Evolutionary conservation across 2,797 vertebrate species (phyloP).

Genomic region (Sphenodon punctatus): DNA sequence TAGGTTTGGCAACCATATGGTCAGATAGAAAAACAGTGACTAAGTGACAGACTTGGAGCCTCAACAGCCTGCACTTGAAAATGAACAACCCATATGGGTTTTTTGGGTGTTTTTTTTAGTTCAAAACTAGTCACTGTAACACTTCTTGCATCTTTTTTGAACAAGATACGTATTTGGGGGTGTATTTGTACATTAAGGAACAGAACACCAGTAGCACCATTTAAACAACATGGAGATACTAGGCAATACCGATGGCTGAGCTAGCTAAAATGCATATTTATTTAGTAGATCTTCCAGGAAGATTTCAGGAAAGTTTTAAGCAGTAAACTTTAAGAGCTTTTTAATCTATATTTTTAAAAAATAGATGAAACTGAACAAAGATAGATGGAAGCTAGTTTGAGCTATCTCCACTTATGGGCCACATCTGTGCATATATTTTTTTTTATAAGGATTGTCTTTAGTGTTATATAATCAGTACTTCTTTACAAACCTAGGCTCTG

Average conservation of each 20-base stretch:
- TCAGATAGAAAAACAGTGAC: slow-evolving; percentile 39
- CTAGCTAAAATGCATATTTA: too few relatives aligned
- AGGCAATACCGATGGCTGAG: too few relatives aligned
- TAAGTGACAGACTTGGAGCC: slow-evolving; percentile 57
- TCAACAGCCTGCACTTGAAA: slow-evolving; percentile 65
- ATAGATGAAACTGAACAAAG: not conserved
- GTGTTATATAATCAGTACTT: not conserved
- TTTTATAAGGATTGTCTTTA: not conserved
- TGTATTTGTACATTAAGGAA: not conserved
- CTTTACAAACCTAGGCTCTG: not conserved
- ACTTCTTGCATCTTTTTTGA: not conserved
- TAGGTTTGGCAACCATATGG: slow-evolving; percentile 59
- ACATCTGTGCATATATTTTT: not conserved
- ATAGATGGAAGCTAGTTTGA: not conserved
- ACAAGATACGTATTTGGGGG: not conserved
- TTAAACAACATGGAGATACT: too few relatives aligned
- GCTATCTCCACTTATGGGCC: not conserved
- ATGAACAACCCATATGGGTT: slow-evolving; percentile 45
- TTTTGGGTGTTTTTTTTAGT: not conserved
- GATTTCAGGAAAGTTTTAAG: not conserved
- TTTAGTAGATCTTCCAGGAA: too few relatives aligned
- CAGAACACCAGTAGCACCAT: too few relatives aligned
- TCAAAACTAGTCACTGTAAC: not conserved
- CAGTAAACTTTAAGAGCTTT: not conserved
- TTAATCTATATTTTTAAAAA: slow-evolving; percentile 17